phyloP scores from a whole-genome alignment of 2,113 vertebrate species.

The Marcusenius ussheri region DNA sequence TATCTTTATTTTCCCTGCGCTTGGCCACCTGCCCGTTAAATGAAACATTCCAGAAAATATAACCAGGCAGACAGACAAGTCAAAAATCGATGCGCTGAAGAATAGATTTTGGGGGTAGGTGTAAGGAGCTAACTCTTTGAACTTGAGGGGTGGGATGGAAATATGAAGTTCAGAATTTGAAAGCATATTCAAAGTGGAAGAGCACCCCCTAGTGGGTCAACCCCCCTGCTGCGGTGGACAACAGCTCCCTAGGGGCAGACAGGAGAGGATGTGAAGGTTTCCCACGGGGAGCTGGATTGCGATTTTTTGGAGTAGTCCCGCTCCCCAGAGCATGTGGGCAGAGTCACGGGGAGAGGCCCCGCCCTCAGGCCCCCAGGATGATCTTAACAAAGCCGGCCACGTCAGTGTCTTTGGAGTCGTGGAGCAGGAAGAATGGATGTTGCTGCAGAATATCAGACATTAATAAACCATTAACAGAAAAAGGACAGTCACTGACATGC shows the following conservation, averaged over 20 bases:
- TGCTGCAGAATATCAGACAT: constrained; percentile 56
- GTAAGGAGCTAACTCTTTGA: neutral
- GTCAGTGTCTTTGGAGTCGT: constrained; percentile 93
- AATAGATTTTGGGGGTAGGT: neutral
- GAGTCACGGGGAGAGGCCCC: constrained; percentile 40
- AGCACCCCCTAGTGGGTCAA: neutral
- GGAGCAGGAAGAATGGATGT: constrained; percentile 88
- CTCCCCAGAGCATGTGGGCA: constrained; percentile 45
- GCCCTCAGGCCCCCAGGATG: constrained; percentile 81
- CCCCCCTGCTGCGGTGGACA: neutral
- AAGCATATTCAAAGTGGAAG: constrained; percentile 6
- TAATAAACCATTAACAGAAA: neutral
- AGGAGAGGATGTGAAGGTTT: constrained; percentile 20
- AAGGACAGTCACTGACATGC: neutral
- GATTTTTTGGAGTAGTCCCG: constrained; percentile 47
- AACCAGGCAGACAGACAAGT: neutral
- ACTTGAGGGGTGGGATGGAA: neutral
- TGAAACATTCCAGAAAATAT: neutral
- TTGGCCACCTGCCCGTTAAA: neutral
- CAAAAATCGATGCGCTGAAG: neutral
- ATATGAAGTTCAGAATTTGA: neutral
- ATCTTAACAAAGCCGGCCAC: constrained; percentile 91
- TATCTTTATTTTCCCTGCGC: neutral
- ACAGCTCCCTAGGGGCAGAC: constrained; percentile 26
- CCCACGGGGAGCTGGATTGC: constrained; percentile 34